These are phyloP conservation scores for Pterobdella sp. DNA, from an alignment of 2,888 invertebrate species.

Conservation along the genomic window DNA sequence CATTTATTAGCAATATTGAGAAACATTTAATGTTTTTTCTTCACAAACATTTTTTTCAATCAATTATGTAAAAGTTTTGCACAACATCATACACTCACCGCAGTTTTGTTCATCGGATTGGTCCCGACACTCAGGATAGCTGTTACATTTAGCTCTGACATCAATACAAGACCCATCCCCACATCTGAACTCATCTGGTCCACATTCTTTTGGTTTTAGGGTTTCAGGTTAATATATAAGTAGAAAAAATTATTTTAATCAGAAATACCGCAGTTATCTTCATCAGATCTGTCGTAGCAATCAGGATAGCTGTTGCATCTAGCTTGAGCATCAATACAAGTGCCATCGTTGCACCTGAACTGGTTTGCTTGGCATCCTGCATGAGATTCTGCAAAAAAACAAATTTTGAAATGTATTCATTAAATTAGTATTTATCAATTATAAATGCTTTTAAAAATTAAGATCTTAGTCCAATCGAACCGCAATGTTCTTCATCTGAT, in stretches of 20 bases:
- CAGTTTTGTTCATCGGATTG: conserved; percentile 34
- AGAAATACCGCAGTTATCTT: conserved; percentile 65
- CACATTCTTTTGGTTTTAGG: neutral
- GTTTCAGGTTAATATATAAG: too few relatives aligned
- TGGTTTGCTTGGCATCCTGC: conserved; percentile 28
- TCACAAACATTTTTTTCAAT: too few relatives aligned
- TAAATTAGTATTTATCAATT: too few relatives aligned
- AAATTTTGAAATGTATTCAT: too few relatives aligned
- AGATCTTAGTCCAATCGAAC: too few relatives aligned
- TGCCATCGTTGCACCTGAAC: conserved; percentile 35
- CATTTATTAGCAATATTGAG: too few relatives aligned
- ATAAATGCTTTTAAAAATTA: too few relatives aligned
- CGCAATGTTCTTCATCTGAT: too few relatives aligned
- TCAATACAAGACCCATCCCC: conserved; percentile 32
- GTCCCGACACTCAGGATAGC: conserved; percentile 33
- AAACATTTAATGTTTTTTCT: too few relatives aligned
- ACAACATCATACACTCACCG: too few relatives aligned
- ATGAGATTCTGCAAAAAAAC: neutral
- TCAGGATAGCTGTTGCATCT: conserved; percentile 77
- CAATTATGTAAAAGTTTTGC: too few relatives aligned
- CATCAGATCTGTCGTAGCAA: conserved; percentile 83
- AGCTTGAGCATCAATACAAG: conserved; percentile 29
- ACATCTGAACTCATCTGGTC: conserved; percentile 32
- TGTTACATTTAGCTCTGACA: conserved; percentile 30
- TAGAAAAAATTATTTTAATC: too few relatives aligned